Percentiles rank a stretch among this genome's conserved stretches.
phyloP scores from a whole-genome alignment of 2,113 vertebrate genomes.

The Plotosus lineatus region DNA sequence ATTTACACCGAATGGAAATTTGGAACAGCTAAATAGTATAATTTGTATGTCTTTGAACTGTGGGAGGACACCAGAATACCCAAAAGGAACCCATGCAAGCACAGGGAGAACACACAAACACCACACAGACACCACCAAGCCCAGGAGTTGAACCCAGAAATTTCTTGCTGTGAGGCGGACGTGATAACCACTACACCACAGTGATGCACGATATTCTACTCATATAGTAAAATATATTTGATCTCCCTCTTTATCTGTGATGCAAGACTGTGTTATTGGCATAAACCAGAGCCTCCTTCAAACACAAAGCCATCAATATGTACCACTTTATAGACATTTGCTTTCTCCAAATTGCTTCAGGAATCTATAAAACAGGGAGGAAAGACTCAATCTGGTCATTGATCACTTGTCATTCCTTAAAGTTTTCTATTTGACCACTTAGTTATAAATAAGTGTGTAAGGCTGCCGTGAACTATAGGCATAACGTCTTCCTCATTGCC shows the following conservation, averaged over 20 bases:
- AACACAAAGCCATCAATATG: constrained; percentile 51
- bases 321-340: constrained; percentile 48
- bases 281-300: constrained; percentile 54
- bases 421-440: not conserved
- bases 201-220: not conserved
- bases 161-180: too few species aligned
- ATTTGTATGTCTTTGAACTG: too few species aligned
- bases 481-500: not conserved
- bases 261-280: not conserved
- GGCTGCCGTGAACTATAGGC: not conserved
- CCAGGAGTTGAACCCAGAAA: too few species aligned
- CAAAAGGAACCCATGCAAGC: too few species aligned
- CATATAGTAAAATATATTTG: constrained; percentile 44
- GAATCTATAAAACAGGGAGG: constrained; percentile 63
- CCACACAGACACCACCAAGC: too few species aligned
- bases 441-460: constrained; percentile 23
- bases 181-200: too few species aligned
- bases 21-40: too few species aligned
- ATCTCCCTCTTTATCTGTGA: not conserved
- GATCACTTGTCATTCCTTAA: constrained; percentile 50
- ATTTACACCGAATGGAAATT: too few species aligned
- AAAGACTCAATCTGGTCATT: constrained; percentile 53
- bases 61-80: too few species aligned
- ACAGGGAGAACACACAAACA: too few species aligned
- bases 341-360: constrained; percentile 51